Conservation (phyloP, 2,888 invertebrate genomes). For the Itoplectis maculator region DNA sequence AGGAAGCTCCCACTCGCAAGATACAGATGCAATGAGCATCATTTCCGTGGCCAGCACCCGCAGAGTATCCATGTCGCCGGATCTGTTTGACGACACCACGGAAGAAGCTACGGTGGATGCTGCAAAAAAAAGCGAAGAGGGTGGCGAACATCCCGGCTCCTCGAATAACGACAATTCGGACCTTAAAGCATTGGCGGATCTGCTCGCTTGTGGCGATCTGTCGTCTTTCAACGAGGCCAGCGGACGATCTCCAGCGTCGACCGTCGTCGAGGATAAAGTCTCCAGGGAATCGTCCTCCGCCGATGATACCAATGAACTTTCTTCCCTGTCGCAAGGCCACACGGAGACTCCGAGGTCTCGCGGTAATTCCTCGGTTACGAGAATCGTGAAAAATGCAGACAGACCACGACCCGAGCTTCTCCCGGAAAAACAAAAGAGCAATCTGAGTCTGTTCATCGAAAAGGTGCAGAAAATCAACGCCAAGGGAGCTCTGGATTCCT, state of each 20-base stretch:
- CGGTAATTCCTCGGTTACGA: neutral
- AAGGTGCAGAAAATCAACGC: conserved; percentile 74
- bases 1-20: neutral
- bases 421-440: conserved; percentile 68
- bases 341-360: conserved; percentile 51
- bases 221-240: conserved; percentile 6
- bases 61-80: conserved; percentile 72
- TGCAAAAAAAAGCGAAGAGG: conserved; percentile 5
- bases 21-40: conserved; percentile 2
- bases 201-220: conserved; percentile 54
- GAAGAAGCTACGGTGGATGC: conserved; percentile 19
- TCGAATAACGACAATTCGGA: conserved; percentile 56
- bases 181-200: conserved; percentile 61
- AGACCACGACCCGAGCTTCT: conserved; percentile 23
- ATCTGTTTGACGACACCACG: conserved; percentile 65
- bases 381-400: neutral
- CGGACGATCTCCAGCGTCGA: conserved; percentile 16
- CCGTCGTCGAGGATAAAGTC: neutral
- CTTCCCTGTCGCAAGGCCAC: conserved; percentile 7
- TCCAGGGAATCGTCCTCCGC: conserved; percentile 10
- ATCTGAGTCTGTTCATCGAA: conserved; percentile 78
- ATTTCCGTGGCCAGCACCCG: conserved; percentile 12
- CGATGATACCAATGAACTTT: neutral
- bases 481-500: conserved; percentile 53
- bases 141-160: neutral